Percentiles rank a stretch among this genome's conserved stretches.
Evolutionary conservation across 1,140 invertebrate genomes (phyloP).

Genomic region (Saccostrea cuccullata): DNA sequence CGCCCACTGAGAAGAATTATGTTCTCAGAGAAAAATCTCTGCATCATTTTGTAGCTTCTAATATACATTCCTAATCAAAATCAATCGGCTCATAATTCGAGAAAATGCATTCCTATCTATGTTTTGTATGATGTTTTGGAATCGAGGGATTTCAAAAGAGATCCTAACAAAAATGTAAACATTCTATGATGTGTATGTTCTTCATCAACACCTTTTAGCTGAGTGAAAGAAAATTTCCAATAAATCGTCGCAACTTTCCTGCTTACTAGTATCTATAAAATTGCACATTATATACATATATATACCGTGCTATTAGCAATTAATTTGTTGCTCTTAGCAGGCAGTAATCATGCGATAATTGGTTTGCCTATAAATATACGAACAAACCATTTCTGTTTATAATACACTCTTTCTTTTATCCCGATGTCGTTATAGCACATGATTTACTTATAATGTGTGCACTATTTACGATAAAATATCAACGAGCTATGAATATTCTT

Average conservation of each 20-base stretch:
- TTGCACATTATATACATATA: neutral
- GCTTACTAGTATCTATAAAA: neutral
- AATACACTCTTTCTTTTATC: no score
- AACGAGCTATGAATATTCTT: no score
- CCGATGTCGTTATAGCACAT: no score
- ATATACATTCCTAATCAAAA: slow-evolving; percentile 28
- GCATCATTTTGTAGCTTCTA: neutral
- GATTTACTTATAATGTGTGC: no score
- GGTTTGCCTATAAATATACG: neutral
- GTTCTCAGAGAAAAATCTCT: slow-evolving; percentile 3
- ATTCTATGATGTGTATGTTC: neutral
- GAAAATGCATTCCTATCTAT: slow-evolving; percentile 12
- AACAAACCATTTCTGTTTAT: no score
- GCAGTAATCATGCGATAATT: neutral
- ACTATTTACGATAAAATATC: no score
- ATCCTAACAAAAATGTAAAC: slow-evolving; percentile 10
- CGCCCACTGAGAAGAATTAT: neutral
- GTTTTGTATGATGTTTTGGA: neutral
- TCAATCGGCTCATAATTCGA: slow-evolving; percentile 25
- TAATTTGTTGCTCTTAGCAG: slow-evolving; percentile 20
- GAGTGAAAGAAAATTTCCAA: neutral
- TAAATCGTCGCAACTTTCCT: neutral
- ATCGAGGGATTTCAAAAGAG: slow-evolving; percentile 17
- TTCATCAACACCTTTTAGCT: neutral
- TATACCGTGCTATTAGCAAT: neutral